A percentile compares a stretch with the other conserved stretches of the same genome.
Evolutionary conservation across 2,888 invertebrate species (phyloP).

Genomic region (Chrysolina americana): DNA sequence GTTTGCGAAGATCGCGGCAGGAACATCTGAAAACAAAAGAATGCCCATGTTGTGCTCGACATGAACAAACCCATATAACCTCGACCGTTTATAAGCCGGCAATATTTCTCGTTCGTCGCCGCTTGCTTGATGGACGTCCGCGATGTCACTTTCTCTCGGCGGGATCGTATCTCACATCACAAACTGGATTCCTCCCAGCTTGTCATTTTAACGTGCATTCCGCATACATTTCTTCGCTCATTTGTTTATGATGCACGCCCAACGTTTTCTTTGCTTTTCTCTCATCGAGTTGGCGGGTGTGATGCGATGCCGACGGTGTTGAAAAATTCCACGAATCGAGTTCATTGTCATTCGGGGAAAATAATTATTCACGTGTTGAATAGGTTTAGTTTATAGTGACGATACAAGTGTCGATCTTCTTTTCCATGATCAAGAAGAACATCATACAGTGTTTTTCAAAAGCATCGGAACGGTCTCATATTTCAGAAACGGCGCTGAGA

Average conservation of each 20-base stretch:
- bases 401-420: too few relatives aligned
- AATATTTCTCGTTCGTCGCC: slow-evolving; percentile 36
- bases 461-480: too few relatives aligned
- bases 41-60: slow-evolving; percentile 7
- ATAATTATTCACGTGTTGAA: too few relatives aligned
- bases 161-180: slow-evolving; percentile 51
- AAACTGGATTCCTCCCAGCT: slow-evolving; percentile 50
- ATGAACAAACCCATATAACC: slow-evolving; percentile 24
- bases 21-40: background rate
- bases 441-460: too few relatives aligned
- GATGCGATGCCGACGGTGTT: too few relatives aligned
- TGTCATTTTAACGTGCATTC: slow-evolving; percentile 49
- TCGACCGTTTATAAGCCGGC: slow-evolving; percentile 11
- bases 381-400: too few relatives aligned
- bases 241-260: slow-evolving; percentile 26
- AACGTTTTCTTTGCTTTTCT: slow-evolving; percentile 4
- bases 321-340: too few relatives aligned
- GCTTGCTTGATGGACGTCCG: slow-evolving; percentile 46
- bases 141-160: slow-evolving; percentile 50
- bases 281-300: background rate
- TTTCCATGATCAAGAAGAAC: too few relatives aligned
- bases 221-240: slow-evolving; percentile 48
- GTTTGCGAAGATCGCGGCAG: background rate
- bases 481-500: too few relatives aligned
- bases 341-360: too few relatives aligned